A percentile compares a stretch with the other conserved stretches of the same genome.
These are phyloP conservation scores for Melanophora roralis DNA, from an alignment of 2,888 invertebrate genomes.

Conservation along the genomic window DNA sequence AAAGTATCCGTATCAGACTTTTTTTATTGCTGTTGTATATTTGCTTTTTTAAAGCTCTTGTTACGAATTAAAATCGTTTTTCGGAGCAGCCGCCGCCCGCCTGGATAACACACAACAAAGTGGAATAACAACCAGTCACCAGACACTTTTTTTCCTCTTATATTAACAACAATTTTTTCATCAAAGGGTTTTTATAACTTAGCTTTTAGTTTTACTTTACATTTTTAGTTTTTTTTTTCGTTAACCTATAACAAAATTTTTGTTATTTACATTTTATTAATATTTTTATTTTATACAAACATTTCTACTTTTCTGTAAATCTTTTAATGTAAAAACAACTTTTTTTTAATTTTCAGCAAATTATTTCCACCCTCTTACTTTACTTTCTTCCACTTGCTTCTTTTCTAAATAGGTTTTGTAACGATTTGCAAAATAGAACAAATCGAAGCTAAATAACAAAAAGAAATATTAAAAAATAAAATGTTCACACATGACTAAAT, in stretches of 20 bases:
- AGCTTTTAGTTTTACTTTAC: slow-evolving; percentile 38
- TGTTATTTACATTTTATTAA: too few species aligned
- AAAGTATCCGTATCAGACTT: slow-evolving; percentile 12
- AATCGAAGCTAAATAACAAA: slow-evolving; percentile 27
- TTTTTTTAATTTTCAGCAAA: slow-evolving; percentile 23
- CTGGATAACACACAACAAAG: slow-evolving; percentile 26
- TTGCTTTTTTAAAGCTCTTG: slow-evolving; percentile 16
- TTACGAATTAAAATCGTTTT: slow-evolving; percentile 53
- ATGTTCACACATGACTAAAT: slow-evolving; percentile 45
- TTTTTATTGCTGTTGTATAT: slow-evolving; percentile 7
- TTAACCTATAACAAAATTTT: too few species aligned
- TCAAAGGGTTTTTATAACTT: slow-evolving; percentile 18
- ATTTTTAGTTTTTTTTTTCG: slow-evolving; percentile 7
- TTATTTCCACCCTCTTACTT: slow-evolving; percentile 56
- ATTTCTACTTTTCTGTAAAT: background rate
- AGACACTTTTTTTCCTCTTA: slow-evolving; percentile 36
- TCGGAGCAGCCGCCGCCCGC: slow-evolving; percentile 54
- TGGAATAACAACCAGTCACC: slow-evolving; percentile 17
- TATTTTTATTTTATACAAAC: background rate
- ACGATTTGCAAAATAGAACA: slow-evolving; percentile 53
- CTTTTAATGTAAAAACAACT: background rate
- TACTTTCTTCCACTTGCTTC: slow-evolving; percentile 18
- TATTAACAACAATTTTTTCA: slow-evolving; percentile 13
- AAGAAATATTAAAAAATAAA: slow-evolving; percentile 16
- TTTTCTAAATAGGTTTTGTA: background rate